Evolutionary conservation across 2,797 vertebrate species (phyloP), one percentile per base, ranked within the genome.

Genomic region (Prunella strophiata): DNA sequence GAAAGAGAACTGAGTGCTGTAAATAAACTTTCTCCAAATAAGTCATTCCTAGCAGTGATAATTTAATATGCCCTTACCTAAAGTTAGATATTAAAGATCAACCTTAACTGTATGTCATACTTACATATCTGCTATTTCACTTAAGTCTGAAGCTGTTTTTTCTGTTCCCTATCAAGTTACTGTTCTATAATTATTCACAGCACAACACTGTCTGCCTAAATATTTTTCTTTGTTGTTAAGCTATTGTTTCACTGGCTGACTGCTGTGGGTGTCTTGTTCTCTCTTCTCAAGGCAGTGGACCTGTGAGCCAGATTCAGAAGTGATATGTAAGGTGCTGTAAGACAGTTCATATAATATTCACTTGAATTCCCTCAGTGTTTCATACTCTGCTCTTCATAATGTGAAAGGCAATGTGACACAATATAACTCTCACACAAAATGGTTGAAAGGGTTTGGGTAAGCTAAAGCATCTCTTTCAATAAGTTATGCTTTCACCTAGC

Each of bases 181-280:
- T 78, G 3, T 52, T 74, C 36, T 81, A 48, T 74, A 89, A 58
- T 78, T 92, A 75, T 32, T 91, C 85, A 63, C 8, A 3, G 93
- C 94, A 61, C 47, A 91, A 42, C 50, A 59, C n/a, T 29, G 27
- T 40, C 81, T 89, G 36, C 47, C 29, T 70, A 81, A 93, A 92
- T 92, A 81, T 78, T 91, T 96, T 93, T 55, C 38, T 85, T 76
- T 72, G 38, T 66, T 94, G 62, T 89, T 91, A 62, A 72, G 45
- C 48, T 89, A 42, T 70, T 66, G 38, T 89, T 93, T 89, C 54
- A 26, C 76, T 84, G 80, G 21, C 32, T 89, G 47, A 27, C 32
- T 88, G 47, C 42, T 91, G 63, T 72, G 18, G 25, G 67, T 66
- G 13, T 45, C 62, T 62, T 93, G 32, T 51, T 91, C 48, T 40